A percentile compares a stretch with the other conserved stretches of the same genome.
Conservation (phyloP, 1,140 invertebrate genomes). For the Papilio dardanus region DNA sequence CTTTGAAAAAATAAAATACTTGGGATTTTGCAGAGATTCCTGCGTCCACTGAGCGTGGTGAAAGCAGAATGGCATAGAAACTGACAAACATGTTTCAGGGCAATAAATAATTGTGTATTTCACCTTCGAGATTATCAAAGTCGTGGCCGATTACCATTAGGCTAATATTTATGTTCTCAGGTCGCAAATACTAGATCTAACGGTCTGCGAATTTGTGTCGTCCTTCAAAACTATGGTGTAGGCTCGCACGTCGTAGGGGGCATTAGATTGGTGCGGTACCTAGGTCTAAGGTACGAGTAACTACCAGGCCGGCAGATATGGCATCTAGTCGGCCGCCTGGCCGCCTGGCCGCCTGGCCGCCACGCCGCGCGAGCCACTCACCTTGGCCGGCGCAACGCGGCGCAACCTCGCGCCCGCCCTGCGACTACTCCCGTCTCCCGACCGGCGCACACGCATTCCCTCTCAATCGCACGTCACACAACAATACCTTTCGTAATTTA, state of each 20-base stretch:
- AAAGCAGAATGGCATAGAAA: too few relatives aligned
- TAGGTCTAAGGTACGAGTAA: not conserved
- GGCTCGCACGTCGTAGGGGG: too few relatives aligned
- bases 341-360: not conserved
- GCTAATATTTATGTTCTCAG: not conserved
- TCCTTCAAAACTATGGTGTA: not conserved
- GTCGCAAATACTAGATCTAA: not conserved
- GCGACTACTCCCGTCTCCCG: not conserved
- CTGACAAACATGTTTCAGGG: too few relatives aligned
- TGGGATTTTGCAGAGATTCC: too few relatives aligned
- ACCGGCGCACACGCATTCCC: too few relatives aligned
- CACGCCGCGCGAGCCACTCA: not conserved
- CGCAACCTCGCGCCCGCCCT: not conserved
- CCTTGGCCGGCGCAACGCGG: not conserved
- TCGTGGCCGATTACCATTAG: too few relatives aligned
- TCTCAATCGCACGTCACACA: too few relatives aligned
- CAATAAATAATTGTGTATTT: too few relatives aligned
- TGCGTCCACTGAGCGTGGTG: too few relatives aligned
- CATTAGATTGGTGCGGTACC: not conserved
- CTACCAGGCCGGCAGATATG: not conserved
- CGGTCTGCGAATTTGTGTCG: not conserved
- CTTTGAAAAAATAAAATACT: too few relatives aligned
- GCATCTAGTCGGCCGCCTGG: not conserved
- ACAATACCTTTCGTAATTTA: too few relatives aligned
- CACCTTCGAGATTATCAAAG: too few relatives aligned